These are phyloP conservation scores for Athalia circularis DNA, from an alignment of 2,888 invertebrate genomes.

Conservation along the genomic window DNA sequence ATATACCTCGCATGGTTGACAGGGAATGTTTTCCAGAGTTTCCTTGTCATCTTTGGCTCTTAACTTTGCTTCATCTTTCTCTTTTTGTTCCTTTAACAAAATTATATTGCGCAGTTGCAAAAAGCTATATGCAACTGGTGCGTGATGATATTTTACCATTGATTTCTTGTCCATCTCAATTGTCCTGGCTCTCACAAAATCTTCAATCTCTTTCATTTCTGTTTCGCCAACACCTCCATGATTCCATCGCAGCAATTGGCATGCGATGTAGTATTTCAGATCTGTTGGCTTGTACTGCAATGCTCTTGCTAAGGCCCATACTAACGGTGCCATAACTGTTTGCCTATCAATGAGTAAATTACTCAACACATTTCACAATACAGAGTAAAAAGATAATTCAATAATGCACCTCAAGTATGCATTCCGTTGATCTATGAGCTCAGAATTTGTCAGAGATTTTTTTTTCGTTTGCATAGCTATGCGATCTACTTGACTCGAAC, in stretches of 20 bases:
- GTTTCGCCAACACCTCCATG: slow-evolving; percentile 52
- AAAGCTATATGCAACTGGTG: background rate
- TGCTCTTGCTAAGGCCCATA: slow-evolving; percentile 60
- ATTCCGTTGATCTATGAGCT: slow-evolving; percentile 19
- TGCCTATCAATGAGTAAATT: slow-evolving; percentile 51
- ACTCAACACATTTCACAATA: background rate
- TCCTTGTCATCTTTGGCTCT: slow-evolving; percentile 23
- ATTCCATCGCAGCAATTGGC: slow-evolving; percentile 62
- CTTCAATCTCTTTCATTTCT: slow-evolving; percentile 47
- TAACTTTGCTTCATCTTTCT: slow-evolving; percentile 28
- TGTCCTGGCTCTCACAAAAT: slow-evolving; percentile 52
- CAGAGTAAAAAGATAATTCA: slow-evolving; percentile 3
- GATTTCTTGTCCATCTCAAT: slow-evolving; percentile 50
- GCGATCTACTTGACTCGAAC: slow-evolving; percentile 12
- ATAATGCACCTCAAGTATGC: slow-evolving; percentile 43
- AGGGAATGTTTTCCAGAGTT: slow-evolving; percentile 28
- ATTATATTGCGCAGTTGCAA: background rate
- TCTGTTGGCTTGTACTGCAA: slow-evolving; percentile 59
- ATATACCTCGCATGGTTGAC: slow-evolving; percentile 21
- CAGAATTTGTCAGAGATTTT: slow-evolving; percentile 2
- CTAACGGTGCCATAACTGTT: slow-evolving; percentile 59
- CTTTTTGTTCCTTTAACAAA: slow-evolving; percentile 20
- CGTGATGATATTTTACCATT: slow-evolving; percentile 32
- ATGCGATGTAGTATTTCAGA: slow-evolving; percentile 58
- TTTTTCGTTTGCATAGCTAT: background rate